Evolutionary conservation across 2,113 vertebrate species (phyloP).

Genomic region (Seriola quinqueradiata): DNA sequence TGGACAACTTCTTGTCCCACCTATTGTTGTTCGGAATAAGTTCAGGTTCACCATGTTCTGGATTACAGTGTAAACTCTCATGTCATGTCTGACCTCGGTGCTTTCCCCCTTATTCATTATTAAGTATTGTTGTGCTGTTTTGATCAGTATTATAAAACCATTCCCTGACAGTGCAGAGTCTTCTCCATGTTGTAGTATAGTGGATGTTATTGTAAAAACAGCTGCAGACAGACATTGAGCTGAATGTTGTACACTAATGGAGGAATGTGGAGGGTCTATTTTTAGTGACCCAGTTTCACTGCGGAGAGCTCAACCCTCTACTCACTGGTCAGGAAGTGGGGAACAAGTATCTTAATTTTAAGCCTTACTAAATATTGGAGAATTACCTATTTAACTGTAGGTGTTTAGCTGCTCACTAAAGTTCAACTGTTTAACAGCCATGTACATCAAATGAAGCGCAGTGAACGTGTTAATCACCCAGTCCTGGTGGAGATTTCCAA

Average conservation of each 20-base stretch:
- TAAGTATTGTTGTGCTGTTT: background rate
- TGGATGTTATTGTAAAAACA: background rate
- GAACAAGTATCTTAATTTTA: background rate
- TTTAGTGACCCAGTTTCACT: slow-evolving; percentile 54
- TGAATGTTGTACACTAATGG: background rate
- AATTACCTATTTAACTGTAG: background rate
- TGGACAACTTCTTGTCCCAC: no score
- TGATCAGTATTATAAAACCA: no score
- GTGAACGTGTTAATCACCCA: no score
- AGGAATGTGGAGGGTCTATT: slow-evolving; percentile 54
- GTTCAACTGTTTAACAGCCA: background rate
- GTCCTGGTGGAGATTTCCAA: no score
- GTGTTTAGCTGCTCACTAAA: background rate
- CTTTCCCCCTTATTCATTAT: background rate
- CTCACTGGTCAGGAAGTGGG: background rate
- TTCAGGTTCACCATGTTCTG: background rate
- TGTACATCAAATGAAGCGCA: no score
- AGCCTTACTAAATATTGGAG: background rate
- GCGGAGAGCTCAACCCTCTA: background rate
- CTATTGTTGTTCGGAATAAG: background rate
- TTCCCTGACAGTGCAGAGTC: no score
- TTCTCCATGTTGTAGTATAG: background rate
- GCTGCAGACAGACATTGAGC: slow-evolving; percentile 1
- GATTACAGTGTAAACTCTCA: background rate
- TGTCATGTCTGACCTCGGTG: background rate